Evolutionary conservation across 1,140 invertebrate genomes (phyloP).

Genomic region (Hermetia illucens): DNA sequence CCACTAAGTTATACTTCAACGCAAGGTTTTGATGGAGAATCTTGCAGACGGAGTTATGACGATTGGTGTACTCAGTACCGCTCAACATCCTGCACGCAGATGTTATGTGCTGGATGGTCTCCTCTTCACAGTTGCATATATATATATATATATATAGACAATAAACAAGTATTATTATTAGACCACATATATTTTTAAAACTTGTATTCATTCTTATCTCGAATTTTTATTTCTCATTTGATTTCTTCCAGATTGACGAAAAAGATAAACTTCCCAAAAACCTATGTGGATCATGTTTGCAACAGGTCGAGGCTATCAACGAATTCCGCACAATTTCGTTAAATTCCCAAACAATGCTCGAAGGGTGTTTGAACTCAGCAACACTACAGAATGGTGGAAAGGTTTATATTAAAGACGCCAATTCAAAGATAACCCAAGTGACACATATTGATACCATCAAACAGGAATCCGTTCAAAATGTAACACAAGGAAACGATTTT

Average conservation of each 20-base stretch:
- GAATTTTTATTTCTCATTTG: no score
- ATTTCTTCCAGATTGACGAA: constrained; percentile 46
- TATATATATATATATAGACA: no score
- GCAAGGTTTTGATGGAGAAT: no score
- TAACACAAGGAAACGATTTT: constrained; percentile 13
- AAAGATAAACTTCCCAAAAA: constrained; percentile 55
- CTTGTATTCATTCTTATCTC: no score
- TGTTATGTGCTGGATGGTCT: no score
- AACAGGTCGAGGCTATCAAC: constrained; percentile 43
- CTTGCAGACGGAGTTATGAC: no score
- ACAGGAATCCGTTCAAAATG: constrained; percentile 9
- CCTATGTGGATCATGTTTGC: constrained; percentile 47
- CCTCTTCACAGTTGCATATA: no score
- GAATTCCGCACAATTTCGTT: constrained; percentile 48
- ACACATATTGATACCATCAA: constrained; percentile 2
- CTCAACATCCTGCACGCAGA: no score
- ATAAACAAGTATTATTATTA: no score
- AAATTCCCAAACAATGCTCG: constrained; percentile 50
- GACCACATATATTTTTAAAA: no score
- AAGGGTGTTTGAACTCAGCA: constrained; percentile 47
- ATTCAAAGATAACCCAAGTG: constrained; percentile 17
- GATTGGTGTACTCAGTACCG: no score
- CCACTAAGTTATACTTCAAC: no score
- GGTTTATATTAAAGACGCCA: constrained; percentile 40
- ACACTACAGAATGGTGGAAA: constrained; percentile 49